Evolutionary conservation across 1,140 invertebrate species (phyloP), one percentile per base, ranked within the genome.

Genomic region (Drosophila grimshawi): DNA sequence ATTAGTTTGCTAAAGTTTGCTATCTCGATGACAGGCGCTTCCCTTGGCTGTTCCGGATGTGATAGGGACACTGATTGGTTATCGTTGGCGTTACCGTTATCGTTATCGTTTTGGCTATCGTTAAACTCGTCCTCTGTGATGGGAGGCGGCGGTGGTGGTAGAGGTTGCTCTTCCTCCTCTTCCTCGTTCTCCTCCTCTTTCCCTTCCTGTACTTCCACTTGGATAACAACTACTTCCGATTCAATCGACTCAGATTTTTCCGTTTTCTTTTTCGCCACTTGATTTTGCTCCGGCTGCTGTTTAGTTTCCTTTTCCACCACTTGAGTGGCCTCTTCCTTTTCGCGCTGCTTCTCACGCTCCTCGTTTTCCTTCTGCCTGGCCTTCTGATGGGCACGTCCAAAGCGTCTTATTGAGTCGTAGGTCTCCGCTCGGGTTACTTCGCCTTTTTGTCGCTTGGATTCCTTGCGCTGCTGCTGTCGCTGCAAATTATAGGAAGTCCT

Each of bases 401-500:
- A 92, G 19, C 90, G 80, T 59, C 89, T 79, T 39, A 92, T 92
- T 27, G 92, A 92, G 61, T 92, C 92, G 74, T 91, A 92, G 39
- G 90, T 92, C 61, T 92, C 88, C 0, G 89, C 88, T 5, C 68
- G 61, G 1, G 86, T 92, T 35, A 90, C 82, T 56, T 76, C 52
- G 4, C 29, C 35, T 7, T 59, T 55, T 41, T 67, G 63, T 60
- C 67, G 76, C 37, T 93, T 74, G n/a, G 68, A 45, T 5, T 86
- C 78, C 55, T 71, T 83, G 59, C 82, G 78, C 92, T 82, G 74
- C 59, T 79, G 89, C 56, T 91, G 74, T 29, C 80, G 49, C 33
- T 82, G 93, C 69, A 82, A 68, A 51, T 92, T 91, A 67, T 92
- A 92, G 1, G 91, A 93, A 39, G 93, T 93, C 51, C 95, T 92